A percentile compares a stretch with the other conserved stretches of the same genome.
Conservation (phyloP, 1,140 invertebrate genomes). For the Dendroctonus valens region DNA sequence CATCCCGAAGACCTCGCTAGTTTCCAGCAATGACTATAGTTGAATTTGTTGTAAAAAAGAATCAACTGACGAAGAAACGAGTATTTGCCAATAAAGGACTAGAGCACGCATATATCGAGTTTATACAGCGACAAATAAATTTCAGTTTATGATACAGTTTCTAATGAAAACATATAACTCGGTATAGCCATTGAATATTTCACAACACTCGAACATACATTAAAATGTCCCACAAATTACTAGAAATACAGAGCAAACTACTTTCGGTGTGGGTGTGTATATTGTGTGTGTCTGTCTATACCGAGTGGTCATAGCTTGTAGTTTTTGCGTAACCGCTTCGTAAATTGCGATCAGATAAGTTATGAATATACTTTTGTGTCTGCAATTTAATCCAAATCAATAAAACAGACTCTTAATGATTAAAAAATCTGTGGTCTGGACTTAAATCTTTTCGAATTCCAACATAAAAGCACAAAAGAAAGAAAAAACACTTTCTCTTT, state of each 20-base stretch:
- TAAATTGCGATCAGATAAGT: no score
- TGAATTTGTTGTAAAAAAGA: neutral
- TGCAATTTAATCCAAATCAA: no score
- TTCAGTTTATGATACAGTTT: constrained; percentile 34
- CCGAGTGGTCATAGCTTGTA: constrained; percentile 12
- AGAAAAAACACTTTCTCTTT: no score
- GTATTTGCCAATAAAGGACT: constrained; percentile 29
- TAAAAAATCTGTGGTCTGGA: no score
- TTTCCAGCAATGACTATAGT: no score
- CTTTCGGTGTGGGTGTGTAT: constrained; percentile 32
- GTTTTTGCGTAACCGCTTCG: no score
- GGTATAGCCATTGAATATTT: constrained; percentile 33
- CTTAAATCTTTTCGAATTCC: no score
- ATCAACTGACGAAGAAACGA: constrained; percentile 6
- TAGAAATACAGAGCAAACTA: constrained; percentile 32
- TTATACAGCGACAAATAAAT: constrained; percentile 27
- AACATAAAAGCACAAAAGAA: no score
- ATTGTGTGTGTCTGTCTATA: constrained; percentile 22
- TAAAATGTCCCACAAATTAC: constrained; percentile 36
- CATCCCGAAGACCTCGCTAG: no score
- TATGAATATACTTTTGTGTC: no score
- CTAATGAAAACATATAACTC: constrained; percentile 34
- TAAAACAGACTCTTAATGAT: no score
- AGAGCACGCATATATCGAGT: constrained; percentile 3
- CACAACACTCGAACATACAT: constrained; percentile 32